Base-by-base conservation (phyloP, 2,888 invertebrate species). In the Cyclophora albipunctata region DNA sequence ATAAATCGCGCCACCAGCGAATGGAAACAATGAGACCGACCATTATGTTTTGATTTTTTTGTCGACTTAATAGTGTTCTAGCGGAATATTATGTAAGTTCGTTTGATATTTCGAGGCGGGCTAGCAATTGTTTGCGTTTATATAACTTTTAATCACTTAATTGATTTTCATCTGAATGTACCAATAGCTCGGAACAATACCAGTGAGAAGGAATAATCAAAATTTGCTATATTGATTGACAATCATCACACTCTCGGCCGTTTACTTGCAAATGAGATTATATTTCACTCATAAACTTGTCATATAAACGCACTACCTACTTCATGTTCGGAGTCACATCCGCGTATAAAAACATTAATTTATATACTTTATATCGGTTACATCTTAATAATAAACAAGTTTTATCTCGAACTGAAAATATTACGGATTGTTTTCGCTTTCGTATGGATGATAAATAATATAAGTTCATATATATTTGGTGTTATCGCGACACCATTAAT, bases 401-500 rank as follows among this genome's bases (percentile, higher is more conserved):
- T 71, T 54, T 73, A 73, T 75, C 71, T 63, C 48, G 48, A 46
- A 53, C 59, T 63, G 57, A 68, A 69, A 71, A 63, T 63, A 66
- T 57, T 60, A 58, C 62, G 67, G 66, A 65, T 73, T 78, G 74
- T 81, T 78, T 81, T 81, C 73, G 73, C 75, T 81, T 80, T 80
- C 73, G 67, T 66, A 63, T 40, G 69, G 69, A 77, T 43, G 46
- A 47, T 53, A 54, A 48, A 71, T 66, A 66, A 64, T 67, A 66
- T 67, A 66, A 70, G 68, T 71, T 20, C 20, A 20, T 20, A 20
- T 20, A 20, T 20, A 20, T 20, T 20, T 20, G 57, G 59, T 60
- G 63, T 82, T 83, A 84, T 83, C 81, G 56, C 68, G 77, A 67
- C 77, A 78, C 72, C 74, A 80, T 83, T 84, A 77, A 81, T 81